Percentiles rank a stretch among this genome's conserved stretches.
phyloP scores from a whole-genome alignment of 2,797 vertebrate species.

The Falco biarmicus region DNA sequence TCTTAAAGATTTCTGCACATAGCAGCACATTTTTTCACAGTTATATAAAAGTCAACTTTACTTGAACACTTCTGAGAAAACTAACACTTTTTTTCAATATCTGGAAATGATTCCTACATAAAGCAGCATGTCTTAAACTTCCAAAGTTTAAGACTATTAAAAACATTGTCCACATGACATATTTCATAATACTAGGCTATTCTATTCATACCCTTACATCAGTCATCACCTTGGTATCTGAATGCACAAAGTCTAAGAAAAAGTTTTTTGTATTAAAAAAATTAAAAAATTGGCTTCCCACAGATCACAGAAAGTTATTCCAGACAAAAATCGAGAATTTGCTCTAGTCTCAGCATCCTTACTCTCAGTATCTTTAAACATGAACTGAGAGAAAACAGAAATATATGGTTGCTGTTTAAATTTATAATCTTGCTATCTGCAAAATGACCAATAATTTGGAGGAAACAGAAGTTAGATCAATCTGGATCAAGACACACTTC shows the following conservation, averaged over 20 bases:
- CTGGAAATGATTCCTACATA: constrained; percentile 53
- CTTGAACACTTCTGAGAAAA: constrained; percentile 68
- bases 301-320: neutral
- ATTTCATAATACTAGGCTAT: constrained; percentile 30
- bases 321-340: neutral
- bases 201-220: neutral
- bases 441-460: neutral
- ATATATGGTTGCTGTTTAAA: neutral
- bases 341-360: neutral
- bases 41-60: constrained; percentile 66
- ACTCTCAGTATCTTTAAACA: neutral
- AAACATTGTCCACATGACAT: constrained; percentile 2
- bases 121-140: neutral
- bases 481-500: neutral
- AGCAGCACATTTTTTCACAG: constrained; percentile 69
- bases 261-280: neutral
- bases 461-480: neutral
- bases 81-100: constrained; percentile 49
- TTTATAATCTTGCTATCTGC: neutral
- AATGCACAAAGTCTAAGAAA: neutral
- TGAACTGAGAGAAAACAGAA: neutral
- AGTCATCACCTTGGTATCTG: neutral
- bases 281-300: neutral
- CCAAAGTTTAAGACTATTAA: constrained; percentile 4
- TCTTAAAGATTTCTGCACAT: constrained; percentile 67